Base-by-base conservation (phyloP, 2,797 vertebrate genomes). In the Philypnodon macrostomus region DNA sequence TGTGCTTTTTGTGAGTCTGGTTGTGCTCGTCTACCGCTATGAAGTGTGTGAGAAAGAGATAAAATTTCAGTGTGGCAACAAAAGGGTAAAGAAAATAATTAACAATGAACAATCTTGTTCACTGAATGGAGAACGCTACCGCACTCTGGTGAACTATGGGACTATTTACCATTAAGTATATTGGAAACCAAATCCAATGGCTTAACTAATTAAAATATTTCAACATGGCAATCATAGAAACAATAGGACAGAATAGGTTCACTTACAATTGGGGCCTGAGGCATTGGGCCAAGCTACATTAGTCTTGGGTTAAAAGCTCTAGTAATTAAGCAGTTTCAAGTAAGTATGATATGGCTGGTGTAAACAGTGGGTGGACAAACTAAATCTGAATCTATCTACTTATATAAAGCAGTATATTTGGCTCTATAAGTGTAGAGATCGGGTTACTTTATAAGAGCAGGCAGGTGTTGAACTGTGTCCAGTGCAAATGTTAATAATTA, bases 401-500 rank as follows among this genome's bases (percentile, higher is more conserved):
- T n/a, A n/a, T n/a, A n/a, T n/a, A n/a, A n/a, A n/a, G n/a, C n/a
- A n/a, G n/a, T n/a, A n/a, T n/a, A n/a, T n/a, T n/a, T n/a, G n/a
- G n/a, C n/a, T n/a, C n/a, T n/a, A n/a, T n/a, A n/a, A n/a, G 18
- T 38, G 23, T n/a, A 40, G 23, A 17, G 42, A 46, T 31, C 14
- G 12, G 3, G 7, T 33, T 33, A 47, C 12, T 21, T 32, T 21
- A 21, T 14, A 13, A 44, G 2, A 31, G 17, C 21, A 35, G 16
- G 55, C 24, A 58, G 40, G 45, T 49, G 48, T 41, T 55, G 14
- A 32, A 10, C 23, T 42, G 51, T 49, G 31, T 36, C 29, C 1
- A 13, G 14, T 68, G 23, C n/a, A 31, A 53, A 6, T 18, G 58
- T 80, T 75, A 83, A 82, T 85, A 58, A 77, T 85, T 83, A 63